A percentile compares a stretch with the other conserved stretches of the same genome.
Evolutionary conservation across 2,888 invertebrate species (phyloP).

Genomic region (Apotomis turbidana): DNA sequence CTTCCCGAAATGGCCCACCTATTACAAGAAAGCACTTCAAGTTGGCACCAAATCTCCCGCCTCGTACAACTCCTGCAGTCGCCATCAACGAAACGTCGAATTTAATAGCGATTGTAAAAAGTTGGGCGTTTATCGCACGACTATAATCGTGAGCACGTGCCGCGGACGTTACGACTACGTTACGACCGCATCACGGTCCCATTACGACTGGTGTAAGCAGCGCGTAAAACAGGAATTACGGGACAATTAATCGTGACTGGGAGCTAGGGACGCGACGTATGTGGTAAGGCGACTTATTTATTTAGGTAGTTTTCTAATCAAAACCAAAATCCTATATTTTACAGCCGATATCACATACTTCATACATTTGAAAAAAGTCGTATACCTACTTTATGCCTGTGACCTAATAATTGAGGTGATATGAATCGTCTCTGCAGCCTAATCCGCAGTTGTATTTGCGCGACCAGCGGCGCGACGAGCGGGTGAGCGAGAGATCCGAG

Average conservation of each 20-base stretch:
- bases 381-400: too few species aligned
- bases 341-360: too few species aligned
- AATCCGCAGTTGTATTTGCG: too few species aligned
- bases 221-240: conserved; percentile 13
- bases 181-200: conserved; percentile 4
- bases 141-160: conserved; percentile 32
- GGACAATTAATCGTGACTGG: conserved; percentile 26
- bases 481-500: too few species aligned
- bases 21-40: conserved; percentile 11
- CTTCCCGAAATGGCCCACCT: conserved; percentile 8
- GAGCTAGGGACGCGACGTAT: not conserved
- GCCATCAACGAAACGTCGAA: conserved; percentile 19
- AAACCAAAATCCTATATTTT: too few species aligned
- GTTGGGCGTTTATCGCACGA: conserved; percentile 10
- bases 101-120: conserved; percentile 33
- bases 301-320: too few species aligned
- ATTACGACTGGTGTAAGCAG: conserved; percentile 14
- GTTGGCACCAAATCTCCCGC: not conserved
- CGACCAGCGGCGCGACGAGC: too few species aligned
- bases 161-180: conserved; percentile 13
- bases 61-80: not conserved
- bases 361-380: too few species aligned
- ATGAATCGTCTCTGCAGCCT: too few species aligned
- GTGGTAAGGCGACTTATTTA: not conserved
- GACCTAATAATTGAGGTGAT: too few species aligned